phyloP scores from a whole-genome alignment of 2,888 invertebrate species.

The Dasypolia templi region DNA sequence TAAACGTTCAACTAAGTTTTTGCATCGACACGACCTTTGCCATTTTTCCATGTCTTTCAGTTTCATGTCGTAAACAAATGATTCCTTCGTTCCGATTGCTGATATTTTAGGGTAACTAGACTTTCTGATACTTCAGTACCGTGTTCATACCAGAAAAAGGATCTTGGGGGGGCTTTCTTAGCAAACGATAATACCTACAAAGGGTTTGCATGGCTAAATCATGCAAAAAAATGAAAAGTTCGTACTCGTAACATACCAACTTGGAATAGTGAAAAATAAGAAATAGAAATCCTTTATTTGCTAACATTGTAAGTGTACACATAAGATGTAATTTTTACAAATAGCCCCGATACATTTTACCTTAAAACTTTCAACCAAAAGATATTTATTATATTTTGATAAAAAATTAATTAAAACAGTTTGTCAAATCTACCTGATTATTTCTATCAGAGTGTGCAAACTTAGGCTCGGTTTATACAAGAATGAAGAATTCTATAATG shows the following conservation, averaged over 20 bases:
- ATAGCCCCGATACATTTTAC: background rate
- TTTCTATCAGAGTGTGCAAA: background rate
- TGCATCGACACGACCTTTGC: slow-evolving; percentile 72
- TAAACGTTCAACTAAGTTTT: slow-evolving; percentile 51
- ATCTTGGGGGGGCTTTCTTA: background rate
- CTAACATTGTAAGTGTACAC: background rate
- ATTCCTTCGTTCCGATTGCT: slow-evolving; percentile 74
- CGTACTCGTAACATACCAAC: background rate
- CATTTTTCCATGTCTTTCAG: slow-evolving; percentile 78
- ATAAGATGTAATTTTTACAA: background rate
- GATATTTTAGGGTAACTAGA: slow-evolving; percentile 70
- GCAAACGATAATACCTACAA: background rate
- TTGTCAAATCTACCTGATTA: background rate
- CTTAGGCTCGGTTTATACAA: background rate
- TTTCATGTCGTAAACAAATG: slow-evolving; percentile 80
- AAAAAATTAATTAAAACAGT: too few relatives aligned
- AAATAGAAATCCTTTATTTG: background rate
- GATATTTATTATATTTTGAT: too few relatives aligned
- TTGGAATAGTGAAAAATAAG: background rate
- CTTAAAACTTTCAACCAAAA: too few relatives aligned
- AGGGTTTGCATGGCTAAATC: background rate
- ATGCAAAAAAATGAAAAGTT: background rate
- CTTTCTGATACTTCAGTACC: slow-evolving; percentile 9
- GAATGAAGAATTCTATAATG: background rate
- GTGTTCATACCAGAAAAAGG: background rate